Base-by-base conservation (phyloP, 2,113 vertebrate species). In the Mormyrus iriodes region DNA sequence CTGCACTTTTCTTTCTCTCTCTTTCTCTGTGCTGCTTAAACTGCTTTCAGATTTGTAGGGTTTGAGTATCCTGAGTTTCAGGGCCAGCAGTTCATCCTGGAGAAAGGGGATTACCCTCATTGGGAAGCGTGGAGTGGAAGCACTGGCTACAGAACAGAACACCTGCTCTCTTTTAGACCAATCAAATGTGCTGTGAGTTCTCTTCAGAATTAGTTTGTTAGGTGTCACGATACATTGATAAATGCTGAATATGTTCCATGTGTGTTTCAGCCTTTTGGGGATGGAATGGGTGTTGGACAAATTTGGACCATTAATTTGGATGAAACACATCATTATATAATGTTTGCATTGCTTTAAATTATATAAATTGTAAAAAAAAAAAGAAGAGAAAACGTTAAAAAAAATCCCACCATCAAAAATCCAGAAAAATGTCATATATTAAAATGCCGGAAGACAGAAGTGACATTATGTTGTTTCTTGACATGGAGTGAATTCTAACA, bases 81-180 rank as follows among this genome's bases (percentile, higher is more conserved):
- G 95, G 98, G 98, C 87, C 98, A 99, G 95, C 97, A 99, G 95
- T 99, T 99, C 90, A 98, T 99, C 93, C 95, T 99, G 93, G 98
- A 99, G 96, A 99, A 99, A 91, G 98, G 98, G 31, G 98, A 99
- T 93, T 99, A 98, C 49, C 97, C 98, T 88, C 95, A 96, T 90
- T 98, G 97, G 92, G 97, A 97, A 85, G 96, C 97, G 91, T 99
- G 98, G 98, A 99, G 97, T 0, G 97, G 97, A 90, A 99, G 97
- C 94, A 97, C 97, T 9, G 95, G 97, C 94, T 98, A 98, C 94
- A 96, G 97, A 93, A 99, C 97, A 0, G 97, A 98, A 93, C 97
- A 98, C 93, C 94, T 99, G 93, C 97, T 98, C 52, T 99, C 98
- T 85, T 99, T 99, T 95, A 97, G 97, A 92, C 96, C 98, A 79